Conservation (phyloP, 2,888 invertebrate genomes). For the Hirtodrosophila duncani region DNA sequence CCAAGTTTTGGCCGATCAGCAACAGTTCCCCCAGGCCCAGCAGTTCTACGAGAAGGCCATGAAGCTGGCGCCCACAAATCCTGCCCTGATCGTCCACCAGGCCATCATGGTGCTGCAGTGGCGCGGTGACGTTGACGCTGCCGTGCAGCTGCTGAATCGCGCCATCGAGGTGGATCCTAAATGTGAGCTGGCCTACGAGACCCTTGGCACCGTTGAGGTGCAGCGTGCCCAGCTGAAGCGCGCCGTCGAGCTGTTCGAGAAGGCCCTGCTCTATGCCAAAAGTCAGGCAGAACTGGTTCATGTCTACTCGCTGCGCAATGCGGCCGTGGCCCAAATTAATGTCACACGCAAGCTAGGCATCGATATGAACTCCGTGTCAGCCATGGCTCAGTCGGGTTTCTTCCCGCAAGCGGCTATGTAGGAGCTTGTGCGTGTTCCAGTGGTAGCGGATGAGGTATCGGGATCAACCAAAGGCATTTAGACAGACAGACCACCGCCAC, state of each 20-base stretch:
- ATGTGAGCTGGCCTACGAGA: constrained; percentile 97
- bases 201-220: constrained; percentile 95
- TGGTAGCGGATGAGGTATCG: neutral
- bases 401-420: constrained; percentile 39
- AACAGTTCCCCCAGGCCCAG: constrained; percentile 90
- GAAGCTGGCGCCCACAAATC: constrained; percentile 90
- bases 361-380: constrained; percentile 78
- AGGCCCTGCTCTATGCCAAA: constrained; percentile 90
- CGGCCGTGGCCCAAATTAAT: constrained; percentile 92
- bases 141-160: constrained; percentile 86
- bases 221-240: constrained; percentile 89
- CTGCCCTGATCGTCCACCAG: constrained; percentile 91
- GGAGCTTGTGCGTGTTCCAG: neutral
- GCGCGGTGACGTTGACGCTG: constrained; percentile 89
- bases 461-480: constrained; percentile 39
- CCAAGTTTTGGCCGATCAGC: constrained; percentile 92
- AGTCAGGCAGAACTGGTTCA: constrained; percentile 94
- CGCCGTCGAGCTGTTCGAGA: constrained; percentile 92
- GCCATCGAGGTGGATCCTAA: constrained; percentile 93
- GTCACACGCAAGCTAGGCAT: constrained; percentile 87
- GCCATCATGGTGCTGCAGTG: constrained; percentile 91
- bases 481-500: constrained; percentile 13
- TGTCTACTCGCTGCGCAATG: constrained; percentile 92
- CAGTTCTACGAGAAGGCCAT: constrained; percentile 88
- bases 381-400: constrained; percentile 62